Percentiles rank a stretch among this genome's conserved stretches.
These are phyloP conservation scores for Lepidostoma basale DNA, from an alignment of 1,140 invertebrate genomes.

Conservation along the genomic window DNA sequence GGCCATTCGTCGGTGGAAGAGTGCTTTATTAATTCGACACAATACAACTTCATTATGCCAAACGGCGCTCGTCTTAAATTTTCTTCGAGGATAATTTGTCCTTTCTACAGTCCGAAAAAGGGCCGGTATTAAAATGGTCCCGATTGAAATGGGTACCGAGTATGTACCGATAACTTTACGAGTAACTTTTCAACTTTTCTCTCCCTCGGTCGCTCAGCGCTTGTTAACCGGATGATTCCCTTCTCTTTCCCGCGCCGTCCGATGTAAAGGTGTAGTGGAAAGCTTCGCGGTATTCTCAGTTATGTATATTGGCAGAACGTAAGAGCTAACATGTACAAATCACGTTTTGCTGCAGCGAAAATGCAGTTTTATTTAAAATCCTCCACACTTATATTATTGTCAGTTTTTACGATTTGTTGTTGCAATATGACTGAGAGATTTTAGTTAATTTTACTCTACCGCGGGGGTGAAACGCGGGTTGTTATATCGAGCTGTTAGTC, in stretches of 20 bases:
- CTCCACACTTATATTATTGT: too few species aligned
- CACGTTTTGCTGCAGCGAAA: too few species aligned
- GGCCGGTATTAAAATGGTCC: constrained; percentile 18
- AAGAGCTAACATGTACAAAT: too few species aligned
- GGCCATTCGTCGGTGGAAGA: not conserved
- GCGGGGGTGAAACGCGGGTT: not conserved
- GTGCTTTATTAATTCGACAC: constrained; percentile 41
- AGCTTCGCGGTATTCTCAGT: not conserved
- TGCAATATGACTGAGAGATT: too few species aligned
- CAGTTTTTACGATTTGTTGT: too few species aligned
- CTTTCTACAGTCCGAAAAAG: constrained; percentile 27
- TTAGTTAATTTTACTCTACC: too few species aligned
- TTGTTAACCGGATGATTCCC: not conserved
- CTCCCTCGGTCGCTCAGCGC: constrained; percentile 4
- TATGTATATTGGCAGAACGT: constrained; percentile 26
- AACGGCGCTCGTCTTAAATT: constrained; percentile 6
- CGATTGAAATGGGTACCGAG: constrained; percentile 26
- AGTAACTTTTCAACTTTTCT: constrained; percentile 27
- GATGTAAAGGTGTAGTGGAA: constrained; percentile 23
- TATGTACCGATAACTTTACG: constrained; percentile 6
- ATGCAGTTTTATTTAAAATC: too few species aligned
- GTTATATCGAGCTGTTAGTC: too few species aligned
- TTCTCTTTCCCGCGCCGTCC: constrained; percentile 14
- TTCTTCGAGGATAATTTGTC: constrained; percentile 10
- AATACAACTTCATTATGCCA: constrained; percentile 42